Evolutionary conservation across 2,888 invertebrate species (phyloP), one percentile per base, ranked within the genome.

Genomic region (Axea sp.): DNA sequence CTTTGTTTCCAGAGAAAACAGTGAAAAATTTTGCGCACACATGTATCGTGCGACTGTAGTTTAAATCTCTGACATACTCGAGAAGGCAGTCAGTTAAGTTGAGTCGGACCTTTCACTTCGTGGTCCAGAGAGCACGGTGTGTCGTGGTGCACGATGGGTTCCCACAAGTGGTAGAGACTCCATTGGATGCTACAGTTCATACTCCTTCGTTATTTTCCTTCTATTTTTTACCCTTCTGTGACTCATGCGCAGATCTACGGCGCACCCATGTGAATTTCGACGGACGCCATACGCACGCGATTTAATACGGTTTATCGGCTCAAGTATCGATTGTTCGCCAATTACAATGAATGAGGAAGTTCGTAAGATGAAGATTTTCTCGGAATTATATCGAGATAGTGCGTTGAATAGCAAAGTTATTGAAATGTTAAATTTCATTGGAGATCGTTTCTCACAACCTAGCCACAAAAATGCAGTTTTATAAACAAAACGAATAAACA

Each of bases 21-120:
- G n/a, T n/a, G n/a, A n/a, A n/a, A n/a, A n/a, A n/a, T n/a, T 43
- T 26, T 39, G 37, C 33, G 51, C 64, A 43, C 35, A 53, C 53
- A 12, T 8, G 15, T 35, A 65, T 53, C 53, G 53, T 53, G 30
- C 39, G 55, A 51, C 55, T 47, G 45, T 67, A 53, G 62, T 59
- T 68, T 31, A 67, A 60, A 67, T 67, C 65, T 43, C 65, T 43
- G 35, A 71, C 60, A 64, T 57, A 71, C 55, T 79, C 74, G 55
- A 76, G 78, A 80, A 67, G 55, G 78, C 81, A 83, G 81, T 80
- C 81, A 78, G 82, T 80, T 79, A 81, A 80, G 79, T 82, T 78
- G 76, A 80, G 77, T 76, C 78, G 79, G 80, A 86, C 87, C 87
- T 87, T 87, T 87, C 87, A 87, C 87, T 87, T 87, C 84, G 86